A percentile compares a stretch with the other conserved stretches of the same genome.
Conservation (phyloP, 2,797 vertebrate species). For the Acrossocheilus fasciatus region DNA sequence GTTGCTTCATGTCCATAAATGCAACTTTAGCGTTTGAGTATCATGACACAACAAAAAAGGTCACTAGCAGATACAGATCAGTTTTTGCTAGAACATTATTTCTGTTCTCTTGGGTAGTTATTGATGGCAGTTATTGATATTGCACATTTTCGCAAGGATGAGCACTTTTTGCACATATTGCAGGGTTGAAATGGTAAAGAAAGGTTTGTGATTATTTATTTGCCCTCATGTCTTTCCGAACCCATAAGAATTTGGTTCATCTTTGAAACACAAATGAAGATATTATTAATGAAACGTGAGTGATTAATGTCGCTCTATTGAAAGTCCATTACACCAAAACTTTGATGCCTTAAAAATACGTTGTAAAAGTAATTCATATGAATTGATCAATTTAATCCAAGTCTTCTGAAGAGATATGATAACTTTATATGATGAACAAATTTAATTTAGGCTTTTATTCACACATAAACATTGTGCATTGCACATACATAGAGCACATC, state of each 20-base stretch:
- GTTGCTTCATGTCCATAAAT: not conserved
- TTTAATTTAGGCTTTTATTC: not conserved
- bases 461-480: not conserved
- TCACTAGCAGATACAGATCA: not conserved
- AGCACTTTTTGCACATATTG: not conserved
- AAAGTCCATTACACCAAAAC: not conserved
- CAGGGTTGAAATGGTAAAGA: not conserved
- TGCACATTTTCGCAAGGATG: not conserved
- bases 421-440: not conserved
- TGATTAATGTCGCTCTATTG: too few species aligned
- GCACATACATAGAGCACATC: not conserved
- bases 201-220: not conserved
- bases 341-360: not conserved
- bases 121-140: not conserved
- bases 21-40: not conserved
- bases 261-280: not conserved
- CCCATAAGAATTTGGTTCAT: not conserved
- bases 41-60: too few species aligned
- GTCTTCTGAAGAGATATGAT: not conserved
- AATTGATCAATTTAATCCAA: not conserved
- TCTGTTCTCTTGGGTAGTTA: not conserved
- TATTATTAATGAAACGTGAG: too few species aligned
- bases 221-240: not conserved
- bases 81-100: not conserved
- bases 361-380: too few species aligned